Base-by-base conservation (phyloP, 1,140 invertebrate species). In the Chrysomallon squamiferum region DNA sequence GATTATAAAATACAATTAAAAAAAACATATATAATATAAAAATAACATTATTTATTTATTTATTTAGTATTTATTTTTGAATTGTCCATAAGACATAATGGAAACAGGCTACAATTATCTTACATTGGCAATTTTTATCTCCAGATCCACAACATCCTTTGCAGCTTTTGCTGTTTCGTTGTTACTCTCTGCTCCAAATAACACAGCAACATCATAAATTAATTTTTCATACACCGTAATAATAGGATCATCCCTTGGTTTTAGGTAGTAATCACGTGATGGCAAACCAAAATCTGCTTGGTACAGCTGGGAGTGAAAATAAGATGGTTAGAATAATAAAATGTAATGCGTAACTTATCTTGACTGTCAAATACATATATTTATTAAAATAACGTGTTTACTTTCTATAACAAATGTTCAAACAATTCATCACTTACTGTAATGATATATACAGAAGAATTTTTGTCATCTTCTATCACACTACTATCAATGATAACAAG, bases 361-460 rank as follows among this genome's bases (percentile, higher is more conserved):
- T n/a, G n/a, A n/a, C n/a, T n/a, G n/a, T n/a, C n/a, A n/a, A n/a
- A n/a, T n/a, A n/a, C n/a, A n/a, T n/a, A 38, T 38, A 38, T 5
- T 15, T 15, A 38, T 15, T 7, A 38, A 15, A n/a, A n/a, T n/a
- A n/a, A n/a, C n/a, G n/a, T n/a, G n/a, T n/a, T n/a, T n/a, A n/a
- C n/a, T n/a, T n/a, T n/a, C n/a, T n/a, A n/a, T n/a, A n/a, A n/a
- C n/a, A n/a, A n/a, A n/a, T n/a, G n/a, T n/a, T n/a, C n/a, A n/a
- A n/a, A n/a, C n/a, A n/a, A n/a, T 3, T n/a, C 32, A 22, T 25
- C 22, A 22, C 68, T 72, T 82, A 90, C 89, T 82, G 94, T 92
- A 70, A 95, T 91, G 4, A 94, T 89, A 80, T 93, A 92, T 77
- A 91, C 88, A 71, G 93, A 89, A 4, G 93, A 93, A 84, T 95